These are phyloP conservation scores for Chlamydotis undulata DNA, from an alignment of 2,113 vertebrate species.

Conservation along the genomic window DNA sequence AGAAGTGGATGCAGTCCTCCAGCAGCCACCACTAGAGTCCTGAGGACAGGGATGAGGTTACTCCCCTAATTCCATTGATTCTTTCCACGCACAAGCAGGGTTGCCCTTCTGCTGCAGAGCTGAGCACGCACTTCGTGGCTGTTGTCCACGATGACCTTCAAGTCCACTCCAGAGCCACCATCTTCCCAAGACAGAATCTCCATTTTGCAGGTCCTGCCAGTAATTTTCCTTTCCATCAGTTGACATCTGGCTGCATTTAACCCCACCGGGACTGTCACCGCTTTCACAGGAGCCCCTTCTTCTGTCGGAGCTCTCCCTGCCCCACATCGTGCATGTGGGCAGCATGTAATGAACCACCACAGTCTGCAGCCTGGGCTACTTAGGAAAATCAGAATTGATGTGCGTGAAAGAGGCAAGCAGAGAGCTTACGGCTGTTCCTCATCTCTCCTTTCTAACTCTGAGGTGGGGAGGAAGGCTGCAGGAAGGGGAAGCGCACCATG, in stretches of 20 bases:
- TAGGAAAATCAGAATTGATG: not conserved
- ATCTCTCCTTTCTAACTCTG: not conserved
- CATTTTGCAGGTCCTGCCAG: not conserved
- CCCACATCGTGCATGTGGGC: accelerated
- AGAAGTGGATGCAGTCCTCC: not conserved
- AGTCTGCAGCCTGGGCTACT: not conserved
- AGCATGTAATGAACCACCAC: not conserved
- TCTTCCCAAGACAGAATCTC: not conserved
- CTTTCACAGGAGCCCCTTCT: not conserved
- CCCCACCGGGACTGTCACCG: accelerated
- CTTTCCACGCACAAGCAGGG: accelerated
- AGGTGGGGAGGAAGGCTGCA: not conserved
- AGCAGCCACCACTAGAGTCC: not conserved
- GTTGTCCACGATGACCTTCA: accelerated
- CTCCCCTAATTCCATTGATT: not conserved
- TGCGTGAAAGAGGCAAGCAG: not conserved
- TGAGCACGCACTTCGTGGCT: not conserved
- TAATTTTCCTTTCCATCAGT: not conserved
- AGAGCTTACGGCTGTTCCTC: not conserved
- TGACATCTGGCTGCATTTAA: not conserved
- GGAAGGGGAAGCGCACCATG: not conserved
- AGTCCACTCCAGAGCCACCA: not conserved
- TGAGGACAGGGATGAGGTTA: not conserved
- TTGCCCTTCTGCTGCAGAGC: not conserved
- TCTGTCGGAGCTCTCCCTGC: not conserved